Conservation (phyloP, 2,888 invertebrate genomes). For the Piscicola geometra region DNA sequence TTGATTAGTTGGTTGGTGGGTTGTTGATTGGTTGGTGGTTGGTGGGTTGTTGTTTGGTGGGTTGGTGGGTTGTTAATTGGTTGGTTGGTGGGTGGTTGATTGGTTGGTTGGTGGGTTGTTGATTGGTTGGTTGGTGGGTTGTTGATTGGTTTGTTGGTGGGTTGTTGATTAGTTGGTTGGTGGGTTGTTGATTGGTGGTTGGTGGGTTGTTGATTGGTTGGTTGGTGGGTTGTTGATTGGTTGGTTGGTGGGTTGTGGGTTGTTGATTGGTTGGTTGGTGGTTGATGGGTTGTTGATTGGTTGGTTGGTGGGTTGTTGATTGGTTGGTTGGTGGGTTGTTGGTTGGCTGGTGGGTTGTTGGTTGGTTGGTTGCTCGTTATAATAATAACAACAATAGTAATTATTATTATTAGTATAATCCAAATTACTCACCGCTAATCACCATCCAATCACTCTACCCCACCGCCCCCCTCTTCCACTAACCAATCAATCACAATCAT, state of each 20-base stretch:
- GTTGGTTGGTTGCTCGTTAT: too few species aligned
- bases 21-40: not conserved
- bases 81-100: not conserved
- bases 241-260: not conserved
- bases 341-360: not conserved
- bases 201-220: not conserved
- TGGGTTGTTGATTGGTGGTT: too few species aligned
- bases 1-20: too few species aligned
- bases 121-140: not conserved
- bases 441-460: not conserved
- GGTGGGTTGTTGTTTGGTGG: not conserved
- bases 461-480: not conserved
- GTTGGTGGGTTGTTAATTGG: not conserved
- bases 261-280: too few species aligned
- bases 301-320: not conserved
- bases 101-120: not conserved
- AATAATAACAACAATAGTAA: too few species aligned
- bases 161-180: not conserved
- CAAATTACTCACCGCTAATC: too few species aligned
- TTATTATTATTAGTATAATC: too few species aligned
- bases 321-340: not conserved
- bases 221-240: not conserved
- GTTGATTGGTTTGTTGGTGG: too few species aligned
- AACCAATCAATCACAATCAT: not conserved
- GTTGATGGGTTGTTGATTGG: not conserved